Base-by-base conservation (phyloP, 1,140 invertebrate species). In the Brachystomella parvula region DNA sequence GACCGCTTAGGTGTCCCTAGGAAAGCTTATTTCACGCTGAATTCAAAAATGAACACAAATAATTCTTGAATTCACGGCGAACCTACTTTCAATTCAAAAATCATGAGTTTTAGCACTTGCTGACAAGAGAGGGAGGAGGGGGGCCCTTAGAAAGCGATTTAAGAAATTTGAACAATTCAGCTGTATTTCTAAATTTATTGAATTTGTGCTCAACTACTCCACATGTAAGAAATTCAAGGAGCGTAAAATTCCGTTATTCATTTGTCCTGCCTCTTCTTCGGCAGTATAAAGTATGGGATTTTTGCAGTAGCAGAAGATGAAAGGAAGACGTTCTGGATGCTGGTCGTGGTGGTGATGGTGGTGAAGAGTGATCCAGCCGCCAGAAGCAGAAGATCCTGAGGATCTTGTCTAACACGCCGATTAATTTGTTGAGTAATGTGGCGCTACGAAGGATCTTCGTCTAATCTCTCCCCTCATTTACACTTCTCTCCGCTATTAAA, bases 341-440 rank as follows among this genome's bases (percentile, higher is more conserved):
- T 35, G 47, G 21, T 15, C 57, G 31, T 56, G 24, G 29, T 24
- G 19, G 17, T 33, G 21, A n/a, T 33, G 26, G 32, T 31, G 12
- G 1, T 21, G 19, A 63, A n/a, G 31, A 30, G 49, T 30, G 32
- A 61, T 61, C 58, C n/a, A n/a, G 60, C 44, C n/a, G 28, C 29
- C 24, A 69, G 66, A 64, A 71, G 70, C 66, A 33, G 66, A 67
- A 69, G 70, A 66, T 69, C 66, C 63, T 71, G 68, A 69, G 30
- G 64, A 69, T 69, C 64, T 69, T 66, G 70, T 71, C 70, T 21
- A 67, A 71, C 70, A 71, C 70, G 70, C 47, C 67, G 67, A 71
- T 71, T 71, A 71, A 71, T 71, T 71, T 71, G 70, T 61, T 71
- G 63, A 71, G 68, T 71, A 69, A 71, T 71, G 67, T 71, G 66